Evolutionary conservation across 2,797 vertebrate genomes (phyloP), one percentile per base, ranked within the genome.

Genomic region (Melanotaenia maccullochi): DNA sequence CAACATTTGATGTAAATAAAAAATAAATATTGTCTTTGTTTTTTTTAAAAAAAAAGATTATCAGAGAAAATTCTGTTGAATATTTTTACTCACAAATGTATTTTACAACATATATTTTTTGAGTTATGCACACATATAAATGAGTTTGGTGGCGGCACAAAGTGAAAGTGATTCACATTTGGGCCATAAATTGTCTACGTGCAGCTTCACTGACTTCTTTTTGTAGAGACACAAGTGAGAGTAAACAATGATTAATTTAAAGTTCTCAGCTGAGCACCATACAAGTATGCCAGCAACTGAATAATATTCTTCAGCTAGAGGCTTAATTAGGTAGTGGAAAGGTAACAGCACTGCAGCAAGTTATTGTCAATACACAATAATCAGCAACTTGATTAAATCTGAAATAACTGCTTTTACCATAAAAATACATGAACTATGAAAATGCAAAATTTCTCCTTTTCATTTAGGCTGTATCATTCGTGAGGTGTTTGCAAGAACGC

Each of bases 1-100:
- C 11, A 36, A 65, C 52, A 76, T 75, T 62, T 82, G 76, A 80
- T 89, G 81, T 89, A 80, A 81, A 89, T 79, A 54, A 32, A 68
- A 65, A 75, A 83, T 35, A 68, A 72, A 71, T n/a, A 62, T 78
- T 60, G 57, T 67, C 44, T 76, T 59, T 77, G 84, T 85, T 79
- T 87, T 88, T 83, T 87, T 84, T 81, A n/a, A 47, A 49, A 44
- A 44, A 44, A 4, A 5, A 51, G 28, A 28, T 28, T 71, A 79
- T 62, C 47, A 24, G 13, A 30, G 9, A 67, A 62, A 38, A 76
- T 76, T 73, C 75, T 4, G 58, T 83, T 66, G 70, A 28, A 67
- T 64, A 49, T 57, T 73, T 73, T 24, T 65, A 52, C 40, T 68
- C 22, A 4, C 13, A 20, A 49, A 66, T 65, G 44, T 49, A 3